A percentile compares a stretch with the other conserved stretches of the same genome.
Evolutionary conservation across 2,797 vertebrate genomes (phyloP).

Genomic region (Enteromius viviparus): DNA sequence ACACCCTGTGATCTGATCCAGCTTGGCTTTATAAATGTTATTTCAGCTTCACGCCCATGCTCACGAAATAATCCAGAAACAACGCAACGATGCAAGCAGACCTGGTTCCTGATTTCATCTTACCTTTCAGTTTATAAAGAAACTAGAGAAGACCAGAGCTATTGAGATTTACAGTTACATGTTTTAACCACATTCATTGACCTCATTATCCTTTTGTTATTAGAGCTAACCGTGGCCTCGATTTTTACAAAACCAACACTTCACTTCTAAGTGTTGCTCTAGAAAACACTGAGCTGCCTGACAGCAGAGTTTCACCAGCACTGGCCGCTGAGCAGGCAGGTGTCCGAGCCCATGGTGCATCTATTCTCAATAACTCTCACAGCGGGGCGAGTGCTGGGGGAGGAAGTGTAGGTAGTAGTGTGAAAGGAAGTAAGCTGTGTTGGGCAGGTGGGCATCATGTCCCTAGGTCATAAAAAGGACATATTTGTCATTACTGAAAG

Average conservation of each 20-base stretch:
- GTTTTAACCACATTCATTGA: slow-evolving; percentile 14
- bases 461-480: slow-evolving; percentile 1
- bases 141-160: not conserved
- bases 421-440: slow-evolving; percentile 21
- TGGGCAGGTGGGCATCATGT: slow-evolving; percentile 28
- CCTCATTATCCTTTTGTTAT: slow-evolving; percentile 8
- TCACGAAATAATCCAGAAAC: slow-evolving; percentile 21
- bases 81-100: slow-evolving; percentile 12
- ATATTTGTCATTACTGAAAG: not conserved
- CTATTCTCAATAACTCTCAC: slow-evolving; percentile 43
- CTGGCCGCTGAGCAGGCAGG: slow-evolving; percentile 41
- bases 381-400: slow-evolving; percentile 25
- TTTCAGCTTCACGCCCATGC: slow-evolving; percentile 25
- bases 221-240: not conserved
- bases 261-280: slow-evolving; percentile 3
- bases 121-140: slow-evolving; percentile 17
- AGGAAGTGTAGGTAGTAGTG: slow-evolving; percentile 35
- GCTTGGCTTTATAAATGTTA: slow-evolving; percentile 29
- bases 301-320: slow-evolving; percentile 3
- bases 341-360: slow-evolving; percentile 44
- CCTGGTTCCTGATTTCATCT: not conserved
- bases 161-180: slow-evolving; percentile 2
- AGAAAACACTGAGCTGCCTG: slow-evolving; percentile 20
- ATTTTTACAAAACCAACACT: not conserved
- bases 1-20: slow-evolving; percentile 32